A percentile compares a stretch with the other conserved stretches of the same genome.
Evolutionary conservation across 2,888 invertebrate species (phyloP).

Genomic region (Lasioglossum lativentre): DNA sequence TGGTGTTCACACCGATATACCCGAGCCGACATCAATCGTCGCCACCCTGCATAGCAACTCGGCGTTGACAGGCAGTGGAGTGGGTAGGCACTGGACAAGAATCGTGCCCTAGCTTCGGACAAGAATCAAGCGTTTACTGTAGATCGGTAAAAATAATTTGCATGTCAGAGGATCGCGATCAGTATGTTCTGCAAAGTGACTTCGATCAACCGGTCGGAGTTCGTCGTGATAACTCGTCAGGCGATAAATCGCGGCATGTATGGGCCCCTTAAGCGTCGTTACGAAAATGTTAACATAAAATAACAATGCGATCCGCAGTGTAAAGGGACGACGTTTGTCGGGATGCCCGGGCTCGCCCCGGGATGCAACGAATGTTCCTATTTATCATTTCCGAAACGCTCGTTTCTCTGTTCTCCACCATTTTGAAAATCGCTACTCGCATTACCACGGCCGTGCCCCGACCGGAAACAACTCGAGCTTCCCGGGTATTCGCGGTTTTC

Average conservation of each 20-base stretch:
- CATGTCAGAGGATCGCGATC: background rate
- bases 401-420: slow-evolving; percentile 55
- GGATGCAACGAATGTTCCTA: slow-evolving; percentile 54
- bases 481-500: slow-evolving; percentile 68
- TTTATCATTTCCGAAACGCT: slow-evolving; percentile 64
- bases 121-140: too few species aligned
- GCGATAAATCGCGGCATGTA: background rate
- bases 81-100: too few species aligned
- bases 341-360: slow-evolving; percentile 23
- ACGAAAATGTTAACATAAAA: slow-evolving; percentile 29
- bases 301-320: slow-evolving; percentile 19
- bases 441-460: slow-evolving; percentile 57
- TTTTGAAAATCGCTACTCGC: slow-evolving; percentile 70
- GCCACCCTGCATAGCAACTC: too few species aligned
- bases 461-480: slow-evolving; percentile 68
- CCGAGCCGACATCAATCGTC: too few species aligned
- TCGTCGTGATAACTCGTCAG: background rate
- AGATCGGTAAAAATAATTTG: background rate
- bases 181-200: background rate
- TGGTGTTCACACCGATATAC: too few species aligned
- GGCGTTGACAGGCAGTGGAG: too few species aligned
- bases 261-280: background rate
- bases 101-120: too few species aligned
- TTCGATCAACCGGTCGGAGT: background rate
- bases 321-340: slow-evolving; percentile 45